These are phyloP conservation scores for Rhinella marina DNA, from an alignment of 2,797 vertebrate species.

Conservation along the genomic window DNA sequence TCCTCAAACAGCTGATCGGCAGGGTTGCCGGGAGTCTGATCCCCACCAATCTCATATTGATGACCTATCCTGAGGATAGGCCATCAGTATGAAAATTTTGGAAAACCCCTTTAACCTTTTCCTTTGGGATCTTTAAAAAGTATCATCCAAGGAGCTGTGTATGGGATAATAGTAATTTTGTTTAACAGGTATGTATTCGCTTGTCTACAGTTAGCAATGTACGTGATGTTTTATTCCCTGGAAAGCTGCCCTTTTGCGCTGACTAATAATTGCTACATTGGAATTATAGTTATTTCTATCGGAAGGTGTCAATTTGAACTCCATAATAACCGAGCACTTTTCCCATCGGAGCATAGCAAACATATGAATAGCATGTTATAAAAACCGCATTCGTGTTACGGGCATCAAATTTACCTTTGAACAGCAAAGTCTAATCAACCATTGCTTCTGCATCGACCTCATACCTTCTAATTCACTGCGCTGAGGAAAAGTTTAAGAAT, in stretches of 20 bases:
- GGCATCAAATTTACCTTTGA: not conserved
- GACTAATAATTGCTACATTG: slow-evolving; percentile 21
- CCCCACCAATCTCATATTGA: too few relatives aligned
- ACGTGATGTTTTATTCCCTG: not conserved
- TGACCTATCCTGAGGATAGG: too few relatives aligned
- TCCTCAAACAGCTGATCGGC: too few relatives aligned
- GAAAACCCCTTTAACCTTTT: too few relatives aligned
- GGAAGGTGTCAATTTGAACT: slow-evolving; percentile 42
- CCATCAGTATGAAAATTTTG: too few relatives aligned
- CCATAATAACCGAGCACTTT: not conserved
- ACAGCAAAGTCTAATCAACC: not conserved
- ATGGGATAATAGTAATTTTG: not conserved
- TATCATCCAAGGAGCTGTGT: too few relatives aligned
- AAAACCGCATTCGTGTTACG: not conserved
- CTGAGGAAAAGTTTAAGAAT: not conserved
- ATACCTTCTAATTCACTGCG: too few relatives aligned
- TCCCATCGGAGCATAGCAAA: not conserved
- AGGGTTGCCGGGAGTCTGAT: too few relatives aligned
- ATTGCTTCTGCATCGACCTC: not conserved
- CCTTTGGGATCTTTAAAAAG: too few relatives aligned
- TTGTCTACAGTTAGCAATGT: not conserved
- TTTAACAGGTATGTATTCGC: not conserved
- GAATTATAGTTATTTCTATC: slow-evolving; percentile 44
- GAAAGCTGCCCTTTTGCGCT: not conserved
- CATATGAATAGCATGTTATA: slow-evolving; percentile 14